Evolutionary conservation across 2,888 invertebrate genomes (phyloP), one percentile per base, ranked within the genome.

Genomic region (Eupeodes luniger): DNA sequence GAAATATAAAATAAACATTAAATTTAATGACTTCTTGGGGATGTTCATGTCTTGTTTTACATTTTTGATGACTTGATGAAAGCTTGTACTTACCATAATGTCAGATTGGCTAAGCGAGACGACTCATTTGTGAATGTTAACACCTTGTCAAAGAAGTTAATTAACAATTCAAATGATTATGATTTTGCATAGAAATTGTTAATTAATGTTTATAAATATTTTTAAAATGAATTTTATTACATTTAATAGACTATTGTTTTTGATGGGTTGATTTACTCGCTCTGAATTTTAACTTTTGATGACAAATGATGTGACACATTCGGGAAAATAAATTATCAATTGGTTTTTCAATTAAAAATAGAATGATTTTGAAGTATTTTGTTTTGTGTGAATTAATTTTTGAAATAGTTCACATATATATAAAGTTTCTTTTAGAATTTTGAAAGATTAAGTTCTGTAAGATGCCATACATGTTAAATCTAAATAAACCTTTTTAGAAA

Each of bases 61-160:
- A 84, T 76, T 79, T 55, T 70, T 84, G 84, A 70, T 75, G 76
- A 74, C 79, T 47, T 62, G 79, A 69, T 66, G 67, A 4, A 2
- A 67, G 40, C 40, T 44, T 27, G 75, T 77, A 57, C 36, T 70
- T 66, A 57, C 59, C 10, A 16, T 34, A 27, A 19, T 81, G 69
- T 34, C 40, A 47, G 49, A 40, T 80, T 66, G 34, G 16, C 27
- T 27, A 27, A 27, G 27, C 27, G 27, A 27, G 27, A 27, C 27
- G 27, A 27, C 27, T 27, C 3, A 27, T 70, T 72, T 69, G 61
- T 69, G 47, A 53, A 61, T 74, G 83, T 67, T 85, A 62, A 61
- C 69, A 70, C 6, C 57, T 64, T 36, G 69, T 81, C 75, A 47
- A 49, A 19, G 12, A 49, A 19, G 12, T 69, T 27, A 62, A 70